Evolutionary conservation across 92 coral and sea anemone species (phyloP).

Genomic region (Epizoanthus rinbou): DNA sequence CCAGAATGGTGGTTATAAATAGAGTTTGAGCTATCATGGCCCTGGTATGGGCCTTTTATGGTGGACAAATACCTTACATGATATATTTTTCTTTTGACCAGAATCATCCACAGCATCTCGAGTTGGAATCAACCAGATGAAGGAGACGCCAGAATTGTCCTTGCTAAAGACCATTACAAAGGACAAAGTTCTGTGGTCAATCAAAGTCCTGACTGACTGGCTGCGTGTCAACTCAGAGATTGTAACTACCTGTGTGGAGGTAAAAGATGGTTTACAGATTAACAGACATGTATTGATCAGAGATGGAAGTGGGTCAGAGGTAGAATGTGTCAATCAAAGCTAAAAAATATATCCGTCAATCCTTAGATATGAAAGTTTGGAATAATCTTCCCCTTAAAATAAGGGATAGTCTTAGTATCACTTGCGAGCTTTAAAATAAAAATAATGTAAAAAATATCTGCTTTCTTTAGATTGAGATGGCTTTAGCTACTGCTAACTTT

Average conservation of each 20-base stretch:
- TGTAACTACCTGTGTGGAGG: slow-evolving; percentile 92
- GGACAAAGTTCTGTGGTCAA: slow-evolving; percentile 78
- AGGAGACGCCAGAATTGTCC: slow-evolving; percentile 63
- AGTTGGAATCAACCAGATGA: slow-evolving; percentile 68
- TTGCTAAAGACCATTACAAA: slow-evolving; percentile 66
- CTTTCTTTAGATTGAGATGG: too few species aligned
- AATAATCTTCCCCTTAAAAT: too few species aligned
- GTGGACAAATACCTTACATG: too few species aligned
- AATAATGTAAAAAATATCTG: too few species aligned
- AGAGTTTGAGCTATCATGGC: too few species aligned
- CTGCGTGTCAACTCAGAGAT: slow-evolving; percentile 84
- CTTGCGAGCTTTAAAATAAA: too few species aligned
- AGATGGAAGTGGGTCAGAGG: not conserved
- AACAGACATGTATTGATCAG: not conserved
- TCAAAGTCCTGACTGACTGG: slow-evolving; percentile 94
- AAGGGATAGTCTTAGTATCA: too few species aligned
- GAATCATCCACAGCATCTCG: slow-evolving; percentile 84
- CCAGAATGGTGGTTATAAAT: too few species aligned
- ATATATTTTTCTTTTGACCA: slow-evolving; percentile 10
- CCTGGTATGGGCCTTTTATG: too few species aligned
- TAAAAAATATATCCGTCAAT: too few species aligned
- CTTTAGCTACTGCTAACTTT: too few species aligned
- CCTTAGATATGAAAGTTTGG: too few species aligned
- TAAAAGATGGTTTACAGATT: slow-evolving; percentile 15
- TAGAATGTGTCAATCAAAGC: not conserved